These are phyloP conservation scores for Augochlora pura DNA, from an alignment of 1,140 invertebrate species.

Conservation along the genomic window DNA sequence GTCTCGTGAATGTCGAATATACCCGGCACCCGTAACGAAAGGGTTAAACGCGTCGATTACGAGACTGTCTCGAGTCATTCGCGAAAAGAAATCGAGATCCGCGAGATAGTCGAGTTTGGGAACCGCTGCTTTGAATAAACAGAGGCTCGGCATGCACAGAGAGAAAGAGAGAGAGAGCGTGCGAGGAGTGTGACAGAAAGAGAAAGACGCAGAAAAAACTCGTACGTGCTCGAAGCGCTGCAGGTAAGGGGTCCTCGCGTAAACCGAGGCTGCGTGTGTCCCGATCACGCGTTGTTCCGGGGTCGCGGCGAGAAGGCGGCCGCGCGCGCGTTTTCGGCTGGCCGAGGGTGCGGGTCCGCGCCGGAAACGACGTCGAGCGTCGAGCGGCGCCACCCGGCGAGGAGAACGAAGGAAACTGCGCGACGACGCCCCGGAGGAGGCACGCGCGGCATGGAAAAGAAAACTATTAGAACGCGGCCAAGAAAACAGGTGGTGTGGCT, in stretches of 20 bases:
- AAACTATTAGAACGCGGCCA: background rate
- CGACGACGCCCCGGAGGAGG: constrained; percentile 35
- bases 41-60: too few relatives aligned
- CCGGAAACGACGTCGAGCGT: background rate
- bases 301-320: too few relatives aligned
- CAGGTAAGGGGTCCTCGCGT: background rate
- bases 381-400: background rate
- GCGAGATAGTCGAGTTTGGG: background rate
- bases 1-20: too few relatives aligned
- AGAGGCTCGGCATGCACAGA: background rate
- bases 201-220: background rate
- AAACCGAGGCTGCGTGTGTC: background rate
- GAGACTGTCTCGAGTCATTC: too few relatives aligned
- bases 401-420: background rate
- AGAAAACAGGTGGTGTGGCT: constrained; percentile 9
- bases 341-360: background rate
- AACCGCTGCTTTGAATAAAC: constrained; percentile 12
- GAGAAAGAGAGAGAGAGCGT: too few relatives aligned
- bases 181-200: too few relatives aligned
- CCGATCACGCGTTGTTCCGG: too few relatives aligned
- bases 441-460: constrained; percentile 15
- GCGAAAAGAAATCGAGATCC: background rate
- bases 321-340: too few relatives aligned
- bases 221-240: background rate
- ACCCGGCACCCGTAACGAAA: too few relatives aligned